Evolutionary conservation across 2,113 vertebrate species (phyloP).

Genomic region (Datnioides undecimradiatus): DNA sequence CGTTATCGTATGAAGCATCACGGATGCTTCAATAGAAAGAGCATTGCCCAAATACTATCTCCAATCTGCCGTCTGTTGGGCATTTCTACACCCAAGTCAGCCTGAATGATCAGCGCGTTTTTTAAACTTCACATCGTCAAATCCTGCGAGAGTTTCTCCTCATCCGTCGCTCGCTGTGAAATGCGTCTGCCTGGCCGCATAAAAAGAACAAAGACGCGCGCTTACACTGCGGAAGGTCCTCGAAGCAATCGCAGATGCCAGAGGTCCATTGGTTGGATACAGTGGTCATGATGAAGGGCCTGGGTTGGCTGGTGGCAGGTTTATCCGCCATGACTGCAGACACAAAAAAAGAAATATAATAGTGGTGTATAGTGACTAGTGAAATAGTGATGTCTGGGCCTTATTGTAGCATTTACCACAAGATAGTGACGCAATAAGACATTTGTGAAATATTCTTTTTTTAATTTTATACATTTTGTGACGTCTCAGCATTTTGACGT

Average conservation of each 20-base stretch:
- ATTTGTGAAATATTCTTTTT: too few relatives aligned
- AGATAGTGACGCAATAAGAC: too few relatives aligned
- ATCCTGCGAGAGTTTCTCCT: too few relatives aligned
- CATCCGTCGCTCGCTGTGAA: too few relatives aligned
- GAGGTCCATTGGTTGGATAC: constrained; percentile 72
- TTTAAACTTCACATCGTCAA: neutral
- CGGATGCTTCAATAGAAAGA: neutral
- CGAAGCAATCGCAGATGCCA: constrained; percentile 76
- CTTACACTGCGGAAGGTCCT: constrained; percentile 73
- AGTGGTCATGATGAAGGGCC: constrained; percentile 21
- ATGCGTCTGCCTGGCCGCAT: neutral
- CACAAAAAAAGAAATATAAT: too few relatives aligned
- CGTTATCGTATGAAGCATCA: neutral
- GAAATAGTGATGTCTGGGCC: too few relatives aligned
- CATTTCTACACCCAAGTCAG: neutral
- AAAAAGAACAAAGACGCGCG: neutral
- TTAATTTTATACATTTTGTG: too few relatives aligned
- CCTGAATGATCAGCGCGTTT: neutral
- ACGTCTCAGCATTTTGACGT: too few relatives aligned
- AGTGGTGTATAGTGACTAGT: too few relatives aligned
- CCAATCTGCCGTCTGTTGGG: neutral
- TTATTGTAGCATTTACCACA: too few relatives aligned
- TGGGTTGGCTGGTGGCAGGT: constrained; percentile 51
- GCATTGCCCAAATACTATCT: neutral
- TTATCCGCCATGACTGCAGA: constrained; percentile 41